These are phyloP conservation scores for Cyclargus thomasi DNA, from an alignment of 1,140 invertebrate genomes.

Conservation along the genomic window DNA sequence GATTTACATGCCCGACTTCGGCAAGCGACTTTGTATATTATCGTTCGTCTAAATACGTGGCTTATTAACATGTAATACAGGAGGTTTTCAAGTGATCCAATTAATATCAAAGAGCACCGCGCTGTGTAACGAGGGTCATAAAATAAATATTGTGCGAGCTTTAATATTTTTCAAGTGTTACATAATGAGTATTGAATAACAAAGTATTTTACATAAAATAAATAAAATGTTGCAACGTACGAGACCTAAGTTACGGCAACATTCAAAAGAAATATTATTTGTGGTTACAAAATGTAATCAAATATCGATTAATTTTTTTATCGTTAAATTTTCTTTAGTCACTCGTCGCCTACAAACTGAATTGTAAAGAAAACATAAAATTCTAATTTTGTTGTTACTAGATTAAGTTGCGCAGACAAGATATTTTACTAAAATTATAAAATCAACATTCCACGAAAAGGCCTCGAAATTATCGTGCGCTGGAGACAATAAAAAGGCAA, in stretches of 20 bases:
- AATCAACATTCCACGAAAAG: background rate
- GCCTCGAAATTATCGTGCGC: background rate
- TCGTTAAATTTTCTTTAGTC: too few relatives aligned
- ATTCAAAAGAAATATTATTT: too few relatives aligned
- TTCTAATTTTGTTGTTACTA: too few relatives aligned
- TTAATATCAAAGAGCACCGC: background rate
- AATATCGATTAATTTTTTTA: too few relatives aligned
- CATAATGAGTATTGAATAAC: background rate
- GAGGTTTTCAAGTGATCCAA: background rate
- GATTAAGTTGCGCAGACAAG: background rate
- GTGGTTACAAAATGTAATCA: too few relatives aligned
- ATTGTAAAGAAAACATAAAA: too few relatives aligned
- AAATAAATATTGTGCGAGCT: background rate
- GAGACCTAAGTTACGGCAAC: background rate
- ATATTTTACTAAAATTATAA: background rate
- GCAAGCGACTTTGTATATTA: background rate
- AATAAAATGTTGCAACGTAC: too few relatives aligned
- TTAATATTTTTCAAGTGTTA: background rate
- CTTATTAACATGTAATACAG: background rate
- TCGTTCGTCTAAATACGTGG: background rate
- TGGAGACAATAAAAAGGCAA: background rate
- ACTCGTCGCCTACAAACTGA: too few relatives aligned
- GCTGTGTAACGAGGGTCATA: background rate
- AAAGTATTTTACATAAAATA: background rate
- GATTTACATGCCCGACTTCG: conserved; percentile 25